A percentile compares a stretch with the other conserved stretches of the same genome.
phyloP scores from a whole-genome alignment of 2,797 vertebrate genomes.

The Enteromius mattozi region DNA sequence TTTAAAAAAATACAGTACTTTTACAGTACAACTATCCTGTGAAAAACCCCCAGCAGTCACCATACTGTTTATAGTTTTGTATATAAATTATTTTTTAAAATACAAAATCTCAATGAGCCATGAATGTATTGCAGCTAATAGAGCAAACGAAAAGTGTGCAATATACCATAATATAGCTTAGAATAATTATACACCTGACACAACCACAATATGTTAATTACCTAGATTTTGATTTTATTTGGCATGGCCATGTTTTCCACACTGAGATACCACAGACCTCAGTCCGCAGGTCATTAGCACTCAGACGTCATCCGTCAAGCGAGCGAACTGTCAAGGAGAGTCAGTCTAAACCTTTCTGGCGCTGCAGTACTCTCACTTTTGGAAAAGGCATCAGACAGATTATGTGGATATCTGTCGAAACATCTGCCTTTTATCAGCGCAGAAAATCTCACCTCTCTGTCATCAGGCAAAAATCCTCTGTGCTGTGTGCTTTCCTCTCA shows the following conservation, averaged over 20 bases:
- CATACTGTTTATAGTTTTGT: neutral
- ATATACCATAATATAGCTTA: neutral
- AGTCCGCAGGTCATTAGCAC: neutral
- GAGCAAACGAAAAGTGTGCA: neutral
- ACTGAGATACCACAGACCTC: conserved; percentile 14
- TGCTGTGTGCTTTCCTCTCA: conserved; percentile 7
- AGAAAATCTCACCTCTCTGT: conserved; percentile 5
- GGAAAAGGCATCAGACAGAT: conserved; percentile 45
- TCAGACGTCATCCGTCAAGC: conserved; percentile 1
- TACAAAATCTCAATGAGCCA: neutral
- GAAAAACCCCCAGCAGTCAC: neutral
- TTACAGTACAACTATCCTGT: too few relatives aligned
- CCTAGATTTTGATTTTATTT: neutral
- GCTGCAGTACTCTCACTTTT: conserved; percentile 25
- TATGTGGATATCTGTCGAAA: conserved; percentile 29
- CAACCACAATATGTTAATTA: neutral
- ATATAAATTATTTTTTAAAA: neutral
- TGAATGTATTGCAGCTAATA: neutral
- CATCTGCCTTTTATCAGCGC: conserved; percentile 40
- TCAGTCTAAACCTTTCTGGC: conserved; percentile 47
- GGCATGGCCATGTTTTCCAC: neutral
- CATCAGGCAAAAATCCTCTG: neutral
- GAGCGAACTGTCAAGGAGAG: neutral
- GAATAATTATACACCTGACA: neutral
- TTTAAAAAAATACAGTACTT: too few relatives aligned